Evolutionary conservation across 2,797 vertebrate genomes (phyloP), one percentile per base, ranked within the genome.

Genomic region (Perodicticus potto): DNA sequence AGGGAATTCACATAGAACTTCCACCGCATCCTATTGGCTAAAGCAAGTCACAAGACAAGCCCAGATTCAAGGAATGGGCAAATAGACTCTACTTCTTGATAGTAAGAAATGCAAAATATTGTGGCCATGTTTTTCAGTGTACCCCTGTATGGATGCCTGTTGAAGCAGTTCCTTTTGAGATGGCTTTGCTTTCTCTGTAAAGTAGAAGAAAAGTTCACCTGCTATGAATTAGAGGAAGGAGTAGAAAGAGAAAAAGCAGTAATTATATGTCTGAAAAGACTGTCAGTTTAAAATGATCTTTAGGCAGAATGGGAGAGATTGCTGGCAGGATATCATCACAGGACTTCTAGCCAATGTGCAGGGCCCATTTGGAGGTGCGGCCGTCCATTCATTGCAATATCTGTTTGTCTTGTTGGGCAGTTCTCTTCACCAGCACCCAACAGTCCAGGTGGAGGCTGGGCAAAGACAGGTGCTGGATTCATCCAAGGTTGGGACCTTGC

Each of bases 381-480:
- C 63, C 37, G 29, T 61, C 55, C 77, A 81, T 89, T 91, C 17
- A 13, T 57, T 59, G 55, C 88, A 82, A 12, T 82, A 82, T 70
- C 80, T 49, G 67, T 90, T 86, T 74, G 94, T 32, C 67, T 73
- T 57, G n/a, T 88, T 67, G 34, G 92, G 86, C 85, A 86, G 67
- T 91, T 96, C 92, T 96, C 91, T 95, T 96, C 93, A 92, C 89
- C 61, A 89, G 86, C 93, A 73, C 73, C 92, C 93, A 93, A 74
- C 73, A 96, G 82, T 55, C 67, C 93, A 97, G 95, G 95, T 95
- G 95, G 93, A 92, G 55, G 74, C 89, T 53, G 34, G 93, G 69
- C 55, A 96, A 69, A 91, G 95, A 85, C 94, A 97, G 90, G 94
- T 95, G 78, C 82, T 89, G 78, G 93, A 96, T 91, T 96, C 82